Conservation (phyloP, 2,797 vertebrate species). For the Mallotus villosus region DNA sequence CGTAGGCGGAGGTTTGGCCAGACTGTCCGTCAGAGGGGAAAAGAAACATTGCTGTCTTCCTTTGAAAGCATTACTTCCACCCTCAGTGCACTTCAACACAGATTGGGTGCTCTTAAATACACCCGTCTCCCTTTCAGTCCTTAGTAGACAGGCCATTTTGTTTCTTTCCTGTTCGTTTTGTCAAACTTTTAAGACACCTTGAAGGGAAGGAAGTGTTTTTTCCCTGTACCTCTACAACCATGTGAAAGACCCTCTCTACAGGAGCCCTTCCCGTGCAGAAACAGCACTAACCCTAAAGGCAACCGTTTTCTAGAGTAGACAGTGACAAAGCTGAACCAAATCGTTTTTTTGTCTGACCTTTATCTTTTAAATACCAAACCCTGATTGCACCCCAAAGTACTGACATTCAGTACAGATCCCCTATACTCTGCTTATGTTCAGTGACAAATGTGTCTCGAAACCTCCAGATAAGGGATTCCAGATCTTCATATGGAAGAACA, state of each 20-base stretch:
- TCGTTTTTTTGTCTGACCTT: constrained; percentile 64
- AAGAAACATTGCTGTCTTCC: constrained; percentile 2
- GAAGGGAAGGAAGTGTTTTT: too few species aligned
- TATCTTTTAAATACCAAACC: constrained; percentile 72
- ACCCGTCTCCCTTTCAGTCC: background rate
- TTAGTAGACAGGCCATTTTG: background rate
- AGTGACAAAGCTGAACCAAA: constrained; percentile 62
- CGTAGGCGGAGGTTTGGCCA: constrained; percentile 28
- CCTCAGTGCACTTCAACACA: constrained; percentile 13
- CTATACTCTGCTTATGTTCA: constrained; percentile 60
- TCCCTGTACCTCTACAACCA: too few species aligned
- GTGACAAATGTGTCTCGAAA: constrained; percentile 55
- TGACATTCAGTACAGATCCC: constrained; percentile 50
- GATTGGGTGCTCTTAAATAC: constrained; percentile 7
- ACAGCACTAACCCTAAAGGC: constrained; percentile 49
- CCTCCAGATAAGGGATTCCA: constrained; percentile 19
- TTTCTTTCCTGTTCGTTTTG: background rate
- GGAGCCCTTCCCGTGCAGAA: background rate
- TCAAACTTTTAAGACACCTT: background rate
- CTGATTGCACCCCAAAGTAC: constrained; percentile 59
- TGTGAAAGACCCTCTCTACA: background rate
- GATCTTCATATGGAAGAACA: constrained; percentile 12
- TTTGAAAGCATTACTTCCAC: constrained; percentile 21
- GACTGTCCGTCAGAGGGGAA: constrained; percentile 33
- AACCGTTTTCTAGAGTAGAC: constrained; percentile 49